Evolutionary conservation across 2,888 invertebrate genomes (phyloP), one percentile per base, ranked within the genome.

Genomic region (Tenodera sinensis): DNA sequence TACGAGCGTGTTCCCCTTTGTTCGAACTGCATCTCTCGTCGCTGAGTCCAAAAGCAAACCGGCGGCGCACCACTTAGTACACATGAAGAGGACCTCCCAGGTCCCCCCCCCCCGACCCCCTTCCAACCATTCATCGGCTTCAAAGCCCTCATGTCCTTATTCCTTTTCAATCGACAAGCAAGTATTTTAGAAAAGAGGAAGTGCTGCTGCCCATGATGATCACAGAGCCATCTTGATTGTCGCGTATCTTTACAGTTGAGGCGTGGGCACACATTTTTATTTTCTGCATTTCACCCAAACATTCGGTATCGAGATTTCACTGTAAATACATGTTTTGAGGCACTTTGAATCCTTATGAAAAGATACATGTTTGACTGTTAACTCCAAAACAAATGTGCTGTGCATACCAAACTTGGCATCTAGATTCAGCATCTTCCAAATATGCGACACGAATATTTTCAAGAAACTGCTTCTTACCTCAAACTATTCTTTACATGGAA

Each of bases 11-110:
- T 71, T 71, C 54, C 54, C 54, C 54, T 71, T 71, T 71, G 54
- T 71, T 71, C 54, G 54, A 71, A 71, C 54, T 71, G 54, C 54
- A 71, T 71, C 54, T 71, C 54, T 71, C 54, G 54, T 71, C 42
- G 83, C 83, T 87, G 87, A 87, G 87, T 34, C 71, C 87, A 30
- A 82, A 87, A 28, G 87, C 87, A 87, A 87, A 87, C 87, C 87
- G 83, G 87, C 81, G 83, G 83, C 82, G 87, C 87, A 87, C 87
- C 87, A 87, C 87, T 87, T 87, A 87, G 87, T 42, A 87, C 82
- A 42, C 87, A 87, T 87, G 82, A 87, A 87, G 87, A 87, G 87
- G 83, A 82, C 87, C 82, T 54, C 54, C 54, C 54, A 54, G 54
- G 54, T 15, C 54, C 85, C n/a, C 84, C 34, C 34, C 28, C 27